Percentiles rank a stretch among this genome's conserved stretches.
These are phyloP conservation scores for Germaria angustata DNA, from an alignment of 2,888 invertebrate genomes.

Conservation along the genomic window DNA sequence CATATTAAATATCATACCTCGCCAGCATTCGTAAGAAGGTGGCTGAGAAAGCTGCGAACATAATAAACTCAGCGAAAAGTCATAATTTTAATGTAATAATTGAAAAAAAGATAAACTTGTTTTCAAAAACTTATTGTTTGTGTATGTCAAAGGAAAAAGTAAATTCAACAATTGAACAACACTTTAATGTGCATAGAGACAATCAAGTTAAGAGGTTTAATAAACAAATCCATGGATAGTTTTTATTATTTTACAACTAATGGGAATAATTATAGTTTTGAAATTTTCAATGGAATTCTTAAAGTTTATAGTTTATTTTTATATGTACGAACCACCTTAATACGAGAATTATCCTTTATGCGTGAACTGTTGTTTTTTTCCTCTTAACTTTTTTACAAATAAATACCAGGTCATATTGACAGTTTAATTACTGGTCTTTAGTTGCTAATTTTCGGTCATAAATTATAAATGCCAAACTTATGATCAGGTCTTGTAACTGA, in stretches of 20 bases:
- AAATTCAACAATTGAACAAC: neutral
- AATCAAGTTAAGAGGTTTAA: neutral
- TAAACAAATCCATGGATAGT: no score
- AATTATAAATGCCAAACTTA: constrained; percentile 38
- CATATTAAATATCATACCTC: neutral
- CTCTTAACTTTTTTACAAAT: neutral
- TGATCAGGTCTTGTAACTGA: constrained; percentile 20
- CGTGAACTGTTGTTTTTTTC: neutral
- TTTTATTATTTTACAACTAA: no score
- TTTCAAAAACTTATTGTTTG: neutral
- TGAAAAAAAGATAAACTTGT: constrained; percentile 29
- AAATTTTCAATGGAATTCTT: no score
- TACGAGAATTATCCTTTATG: neutral
- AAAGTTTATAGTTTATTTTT: no score
- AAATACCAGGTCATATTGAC: constrained; percentile 39
- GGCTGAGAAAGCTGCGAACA: constrained; percentile 18
- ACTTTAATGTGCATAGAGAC: neutral
- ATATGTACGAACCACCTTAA: neutral
- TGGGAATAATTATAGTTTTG: no score
- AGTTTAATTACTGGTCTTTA: constrained; percentile 55
- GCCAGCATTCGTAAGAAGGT: neutral
- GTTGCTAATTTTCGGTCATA: constrained; percentile 50
- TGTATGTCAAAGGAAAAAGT: neutral
- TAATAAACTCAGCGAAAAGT: constrained; percentile 48
- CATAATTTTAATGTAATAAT: constrained; percentile 54